These are phyloP conservation scores for Tapirus indicus DNA, from an alignment of 2,797 vertebrate species.

Conservation along the genomic window DNA sequence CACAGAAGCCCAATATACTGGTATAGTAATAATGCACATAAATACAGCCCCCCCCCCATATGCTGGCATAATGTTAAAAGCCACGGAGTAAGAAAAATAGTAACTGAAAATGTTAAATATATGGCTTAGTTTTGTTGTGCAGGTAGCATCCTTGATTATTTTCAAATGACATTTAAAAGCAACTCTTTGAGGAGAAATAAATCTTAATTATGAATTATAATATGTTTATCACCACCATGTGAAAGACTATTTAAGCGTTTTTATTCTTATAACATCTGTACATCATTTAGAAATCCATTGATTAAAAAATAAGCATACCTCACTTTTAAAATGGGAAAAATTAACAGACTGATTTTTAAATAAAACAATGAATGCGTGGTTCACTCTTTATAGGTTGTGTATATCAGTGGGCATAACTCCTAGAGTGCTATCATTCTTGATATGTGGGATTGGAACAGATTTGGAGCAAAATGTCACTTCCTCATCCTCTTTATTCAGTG, in stretches of 20 bases:
- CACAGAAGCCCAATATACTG: background rate
- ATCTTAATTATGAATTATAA: slow-evolving; percentile 35
- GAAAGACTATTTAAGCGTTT: background rate
- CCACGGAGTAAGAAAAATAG: background rate
- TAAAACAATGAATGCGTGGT: background rate
- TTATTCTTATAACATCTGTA: background rate
- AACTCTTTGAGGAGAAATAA: background rate
- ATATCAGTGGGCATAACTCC: background rate
- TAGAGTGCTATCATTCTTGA: background rate
- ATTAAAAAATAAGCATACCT: background rate
- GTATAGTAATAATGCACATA: background rate
- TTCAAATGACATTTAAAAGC: background rate
- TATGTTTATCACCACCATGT: background rate
- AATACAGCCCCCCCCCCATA: background rate
- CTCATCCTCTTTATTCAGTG: background rate
- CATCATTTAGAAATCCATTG: background rate
- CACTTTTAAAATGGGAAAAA: background rate
- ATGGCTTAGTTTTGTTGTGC: background rate
- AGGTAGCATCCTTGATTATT: background rate
- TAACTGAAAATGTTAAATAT: slow-evolving; percentile 4
- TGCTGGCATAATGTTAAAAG: background rate
- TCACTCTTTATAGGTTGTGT: background rate
- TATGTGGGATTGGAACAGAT: background rate
- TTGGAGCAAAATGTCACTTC: background rate
- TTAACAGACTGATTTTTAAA: background rate